Base-by-base conservation (phyloP, 2,113 vertebrate genomes). In the Glaucomys volans region DNA sequence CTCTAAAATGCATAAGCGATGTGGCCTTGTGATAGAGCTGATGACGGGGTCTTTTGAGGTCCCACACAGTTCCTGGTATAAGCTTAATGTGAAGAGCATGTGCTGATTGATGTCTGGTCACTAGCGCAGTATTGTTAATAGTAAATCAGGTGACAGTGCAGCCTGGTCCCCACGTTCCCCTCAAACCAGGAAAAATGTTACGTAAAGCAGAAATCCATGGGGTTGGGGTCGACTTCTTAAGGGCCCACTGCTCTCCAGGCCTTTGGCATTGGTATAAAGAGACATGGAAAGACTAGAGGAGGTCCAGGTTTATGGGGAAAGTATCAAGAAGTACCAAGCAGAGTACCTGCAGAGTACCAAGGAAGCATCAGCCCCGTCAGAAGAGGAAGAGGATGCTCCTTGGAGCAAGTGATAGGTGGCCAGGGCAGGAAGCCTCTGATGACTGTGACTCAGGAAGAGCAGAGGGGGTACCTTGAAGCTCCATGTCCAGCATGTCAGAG, bases 401-500 rank as follows among this genome's bases (percentile, higher is more conserved):
- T 6, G 3, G 35, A 82, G 32, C 32, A 42, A 50, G 12, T 35
- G 71, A 40, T 12, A 22, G 30, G 11, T 26, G 28, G 4, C 20
- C 4, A 0, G 50, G 54, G 22, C 42, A 26, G 22, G 37, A 5
- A 14, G 17, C 8, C 75, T 89, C 32, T 6, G 3, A 12, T 66
- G 62, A 35, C 4, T 42, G 35, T 2, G 35, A 81, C 66, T 42
- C 42, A 13, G 62, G 62, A 28, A 22, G 17, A 89, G 57, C 59
- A 52, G 89, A 89, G 40, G 22, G 13, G 52, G 17, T 30, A 59
- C 10, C 0, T 0, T 14, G 1, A 2, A n/a, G 40, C 20, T n/a
- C 57, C 32, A 14, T 26, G 26, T 4, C 17, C 57, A 32, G 0
- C 20, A 12, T 2, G 2, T 13, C 72, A 76, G 16, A 30, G 50